Base-by-base conservation (phyloP, 2,113 vertebrate genomes). In the Crotalus horridus region DNA sequence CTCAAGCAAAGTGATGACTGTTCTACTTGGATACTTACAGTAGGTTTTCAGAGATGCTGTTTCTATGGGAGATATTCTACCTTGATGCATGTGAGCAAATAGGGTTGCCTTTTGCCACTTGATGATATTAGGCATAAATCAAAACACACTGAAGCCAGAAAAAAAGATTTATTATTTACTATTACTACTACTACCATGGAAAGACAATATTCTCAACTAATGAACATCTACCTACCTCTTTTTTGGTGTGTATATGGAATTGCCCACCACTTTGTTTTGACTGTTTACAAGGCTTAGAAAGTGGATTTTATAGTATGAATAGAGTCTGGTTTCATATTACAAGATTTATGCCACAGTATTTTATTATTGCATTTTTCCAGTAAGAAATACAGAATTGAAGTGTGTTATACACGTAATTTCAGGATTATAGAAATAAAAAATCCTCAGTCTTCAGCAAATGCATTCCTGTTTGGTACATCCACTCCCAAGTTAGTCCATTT, bases 101-200 rank as follows among this genome's bases (percentile, higher is more conserved):
- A 26, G 54, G 90, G n/a, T 85, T 20, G 74, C 8, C 6, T 12
- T 53, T 55, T 9, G n/a, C 81, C 92, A 93, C 92, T 87, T 90
- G 89, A 87, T 90, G 92, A 56, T 81, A 90, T 48, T 90, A 39
- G 86, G 56, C 56, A 93, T 89, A 89, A 81, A 90, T 59, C 46
- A 90, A 87, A 54, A 39, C 0, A n/a, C 5, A n/a, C 23, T 53
- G 69, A 86, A 85, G n/a, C 55, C 33, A 51, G 29, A 51, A 74
- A 53, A 20, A 89, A 21, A 43, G 69, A 39, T 20, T 81, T 21
- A 43, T 43, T 81, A 81, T 81, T 81, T 81, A 81, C 33, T 81
- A 43, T 43, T 43, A 81, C 20, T 9, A 43, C 33, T 81, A 21
- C 6, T 48, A 48, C 6, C 74, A 81, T 3, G 33, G 33, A 43